Base-by-base conservation (phyloP, 2,888 invertebrate genomes). In the Yponomeuta evonymella region DNA sequence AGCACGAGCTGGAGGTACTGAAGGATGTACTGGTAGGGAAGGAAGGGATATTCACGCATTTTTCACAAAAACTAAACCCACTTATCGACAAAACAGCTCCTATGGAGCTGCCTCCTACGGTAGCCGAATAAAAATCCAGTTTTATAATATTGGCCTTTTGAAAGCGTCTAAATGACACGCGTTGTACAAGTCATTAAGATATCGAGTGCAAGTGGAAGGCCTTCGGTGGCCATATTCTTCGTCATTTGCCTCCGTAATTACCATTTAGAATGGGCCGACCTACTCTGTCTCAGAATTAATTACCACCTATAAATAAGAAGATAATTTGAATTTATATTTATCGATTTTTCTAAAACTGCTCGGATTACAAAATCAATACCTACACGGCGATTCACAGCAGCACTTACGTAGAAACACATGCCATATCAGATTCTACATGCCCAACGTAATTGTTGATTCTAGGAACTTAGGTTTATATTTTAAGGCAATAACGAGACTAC, bases 121-220 rank as follows among this genome's bases (percentile, higher is more conserved):
- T 65, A 30, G 33, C 65, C 12, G 3, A 65, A 11, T 65, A 65
- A 29, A 65, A 29, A 65, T 65, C 51, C 12, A 15, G 51, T 58
- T 58, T 58, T 58, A 58, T 15, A 58, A 58, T 58, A 58, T 15
- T 58, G 51, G 15, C 51, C 51, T 58, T 58, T 33, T 43, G 11
- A 48, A 48, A 81, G 79, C 82, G 81, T 81, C 81, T 30, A 68
- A 68, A 30, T 30, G 68, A 68, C 51, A 68, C 15, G 29, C 67
- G 67, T 88, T 86, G 15, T 87, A 87, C 81, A 78, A 81, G 79
- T 84, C 81, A 85, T 87, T 87, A 77, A 68, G 68, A 68, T 68
- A 51, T 67, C 51, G 68, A 23, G 68, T 51, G 67, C 43, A 23
- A 75, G 73, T 73, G 65, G 75, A 71, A 74, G 72, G 69, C 76